Evolutionary conservation across 2,113 vertebrate genomes (phyloP), one percentile per base, ranked within the genome.

Genomic region (Apeltes quadracus): DNA sequence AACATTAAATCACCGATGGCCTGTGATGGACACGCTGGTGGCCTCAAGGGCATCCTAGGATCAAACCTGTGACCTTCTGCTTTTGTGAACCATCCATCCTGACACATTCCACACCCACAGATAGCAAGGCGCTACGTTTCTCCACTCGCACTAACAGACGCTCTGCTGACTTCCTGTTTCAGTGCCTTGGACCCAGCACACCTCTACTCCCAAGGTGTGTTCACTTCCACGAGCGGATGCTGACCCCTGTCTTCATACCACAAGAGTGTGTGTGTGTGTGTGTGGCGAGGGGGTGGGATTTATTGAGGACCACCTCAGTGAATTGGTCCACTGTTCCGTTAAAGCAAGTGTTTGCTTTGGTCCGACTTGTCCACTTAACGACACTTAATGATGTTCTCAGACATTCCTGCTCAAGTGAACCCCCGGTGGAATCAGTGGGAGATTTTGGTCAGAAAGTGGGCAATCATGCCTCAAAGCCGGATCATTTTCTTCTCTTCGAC

Each of bases 281-380:
- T 55, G 53, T 71, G 71, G 68, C 25, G 12, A 20, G 12, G 23
- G 4, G 41, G 14, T 14, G 23, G 18, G 55, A 59, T 58, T 81
- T 84, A 84, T 84, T 76, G 70, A 84, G 83, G 41, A 78, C 34
- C 82, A 70, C 76, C 76, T 72, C 15, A 72, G 74, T 75, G 59
- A 82, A 79, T 44, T 78, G 69, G 50, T 22, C 50, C 56, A 48
- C 29, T 76, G 67, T 75, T 76, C 65, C 32, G 13, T 56, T 75
- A 34, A 79, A 69, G 63, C 56, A 73, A 23, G 43, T 51, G 4
- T 69, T 54, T 57, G 44, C 43, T 46, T 75, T 61, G 66, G 2
- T 53, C 1, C 8, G 5, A 16, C 39, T 62, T 25, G 53, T 51
- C 32, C 69, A 59, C 65, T 39, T 27, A 0, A 69, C 48, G 22